Conservation (phyloP, 2,797 vertebrate genomes). For the Rhinichthys osculus region DNA sequence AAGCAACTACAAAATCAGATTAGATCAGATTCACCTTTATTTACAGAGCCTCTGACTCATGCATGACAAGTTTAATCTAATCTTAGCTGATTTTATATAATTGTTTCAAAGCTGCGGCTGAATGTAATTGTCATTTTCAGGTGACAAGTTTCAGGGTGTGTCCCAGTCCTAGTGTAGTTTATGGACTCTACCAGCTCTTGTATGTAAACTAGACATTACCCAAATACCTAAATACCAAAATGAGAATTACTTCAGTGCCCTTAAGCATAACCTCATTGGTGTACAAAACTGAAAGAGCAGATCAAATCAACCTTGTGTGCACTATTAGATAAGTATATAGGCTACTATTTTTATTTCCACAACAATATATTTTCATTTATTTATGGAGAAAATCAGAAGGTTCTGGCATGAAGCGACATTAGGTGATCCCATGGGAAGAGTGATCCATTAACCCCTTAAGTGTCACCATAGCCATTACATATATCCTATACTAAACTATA, state of each 20-base stretch:
- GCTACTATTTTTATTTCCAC: neutral
- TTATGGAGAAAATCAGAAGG: neutral
- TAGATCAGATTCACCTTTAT: neutral
- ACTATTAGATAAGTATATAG: neutral
- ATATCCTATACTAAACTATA: too few relatives aligned
- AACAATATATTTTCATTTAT: neutral
- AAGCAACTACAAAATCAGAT: slow-evolving; percentile 60
- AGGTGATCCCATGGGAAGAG: neutral
- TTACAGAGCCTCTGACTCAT: neutral
- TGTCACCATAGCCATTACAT: too few relatives aligned
- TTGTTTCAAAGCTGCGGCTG: neutral
- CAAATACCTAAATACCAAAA: neutral
- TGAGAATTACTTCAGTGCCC: neutral
- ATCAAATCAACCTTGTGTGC: neutral
- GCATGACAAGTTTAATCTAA: neutral
- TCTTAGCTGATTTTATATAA: slow-evolving; percentile 57
- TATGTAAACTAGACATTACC: neutral
- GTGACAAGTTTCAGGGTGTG: neutral
- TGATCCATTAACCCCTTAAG: neutral
- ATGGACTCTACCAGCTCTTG: too few relatives aligned
- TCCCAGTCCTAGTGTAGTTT: neutral
- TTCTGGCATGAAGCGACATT: neutral
- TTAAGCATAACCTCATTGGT: neutral
- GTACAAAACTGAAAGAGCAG: neutral
- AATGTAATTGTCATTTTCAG: neutral